Evolutionary conservation across 1,140 invertebrate genomes (phyloP), one percentile per base, ranked within the genome.

Genomic region (Eriosoma lanigerum): DNA sequence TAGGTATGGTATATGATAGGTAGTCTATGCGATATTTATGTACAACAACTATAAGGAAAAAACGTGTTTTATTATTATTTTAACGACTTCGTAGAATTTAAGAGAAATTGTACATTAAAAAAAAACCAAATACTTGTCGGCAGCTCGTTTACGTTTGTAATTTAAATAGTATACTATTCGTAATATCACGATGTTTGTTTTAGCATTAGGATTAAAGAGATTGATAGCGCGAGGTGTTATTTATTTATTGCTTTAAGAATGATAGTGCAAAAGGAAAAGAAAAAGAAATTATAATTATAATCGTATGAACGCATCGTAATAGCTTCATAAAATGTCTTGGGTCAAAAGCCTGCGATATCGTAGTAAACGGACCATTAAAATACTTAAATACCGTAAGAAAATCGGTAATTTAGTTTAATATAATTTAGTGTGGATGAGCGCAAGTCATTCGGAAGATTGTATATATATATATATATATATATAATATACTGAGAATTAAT

Each of bases 331-430:
- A 26, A 24, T 58, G 56, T 60, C 58, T 26, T 60, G 26, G 58
- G 58, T 60, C 24, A 60, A 60, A 29, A 60, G 24, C 26, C 21
- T 8, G 1, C 24, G 17, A 13, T 4, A 8, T 4, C 15, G 26
- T 12, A 60, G 26, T 60, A 60, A 60, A 60, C 58, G 58, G 58
- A 29, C 24, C 24, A 60, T 60, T 26, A 26, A 60, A 60, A 60
- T 13, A 5, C n/a, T 26, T 17, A 60, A 60, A 60, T 38, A 38
- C 32, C 32, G 32, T 38, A 38, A 38, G 3, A 38, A 58, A 58
- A 5, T 58, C 12, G 21, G 24, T 58, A 58, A 58, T 58, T n/a
- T n/a, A n/a, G n/a, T 24, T 24, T 58, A 58, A 24, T 58, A 17
- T 60, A 26, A 60, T 60, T 19, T 29, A 26, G 13, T 17, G 24